phyloP scores from a whole-genome alignment of 2,113 vertebrate species.

The Entelurus aequoreus region DNA sequence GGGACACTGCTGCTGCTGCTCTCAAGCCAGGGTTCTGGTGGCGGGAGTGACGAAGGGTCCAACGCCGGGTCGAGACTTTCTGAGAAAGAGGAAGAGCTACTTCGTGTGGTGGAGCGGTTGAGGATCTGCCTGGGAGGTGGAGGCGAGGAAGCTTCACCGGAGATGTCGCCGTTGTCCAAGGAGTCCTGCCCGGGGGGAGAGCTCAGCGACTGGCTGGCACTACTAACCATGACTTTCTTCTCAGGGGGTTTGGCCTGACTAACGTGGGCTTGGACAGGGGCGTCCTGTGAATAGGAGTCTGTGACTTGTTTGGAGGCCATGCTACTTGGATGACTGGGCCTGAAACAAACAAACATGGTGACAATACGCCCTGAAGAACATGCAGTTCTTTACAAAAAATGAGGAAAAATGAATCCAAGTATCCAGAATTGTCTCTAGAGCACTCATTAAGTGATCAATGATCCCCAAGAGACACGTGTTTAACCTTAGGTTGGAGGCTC shows the following conservation, averaged over 20 bases:
- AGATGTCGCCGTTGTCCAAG: slow-evolving; percentile 76
- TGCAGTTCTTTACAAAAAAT: not conserved
- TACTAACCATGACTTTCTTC: slow-evolving; percentile 77
- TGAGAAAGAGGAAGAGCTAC: slow-evolving; percentile 93
- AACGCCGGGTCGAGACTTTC: slow-evolving; percentile 92
- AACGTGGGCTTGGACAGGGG: slow-evolving; percentile 74
- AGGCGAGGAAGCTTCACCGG: slow-evolving; percentile 62
- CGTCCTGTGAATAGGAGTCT: slow-evolving; percentile 88
- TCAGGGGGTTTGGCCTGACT: slow-evolving; percentile 80
- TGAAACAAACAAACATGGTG: slow-evolving; percentile 54
- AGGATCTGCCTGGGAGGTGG: slow-evolving; percentile 79
- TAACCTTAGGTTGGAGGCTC: not conserved
- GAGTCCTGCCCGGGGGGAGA: slow-evolving; percentile 72
- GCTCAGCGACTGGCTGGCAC: slow-evolving; percentile 78
- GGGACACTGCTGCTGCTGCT: slow-evolving; percentile 66
- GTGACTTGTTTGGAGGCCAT: slow-evolving; percentile 95
- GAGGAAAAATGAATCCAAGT: not conserved
- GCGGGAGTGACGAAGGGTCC: slow-evolving; percentile 92
- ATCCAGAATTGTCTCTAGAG: not conserved
- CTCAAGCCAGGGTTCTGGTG: slow-evolving; percentile 96
- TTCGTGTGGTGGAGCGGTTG: slow-evolving; percentile 88
- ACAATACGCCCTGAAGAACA: slow-evolving; percentile 13
- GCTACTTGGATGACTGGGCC: slow-evolving; percentile 85
- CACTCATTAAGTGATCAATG: slow-evolving; percentile 1
- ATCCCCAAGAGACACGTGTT: slow-evolving; percentile 1